Evolutionary conservation across 2,113 vertebrate genomes (phyloP), one percentile per base, ranked within the genome.

Genomic region (Poecilia latipinna): DNA sequence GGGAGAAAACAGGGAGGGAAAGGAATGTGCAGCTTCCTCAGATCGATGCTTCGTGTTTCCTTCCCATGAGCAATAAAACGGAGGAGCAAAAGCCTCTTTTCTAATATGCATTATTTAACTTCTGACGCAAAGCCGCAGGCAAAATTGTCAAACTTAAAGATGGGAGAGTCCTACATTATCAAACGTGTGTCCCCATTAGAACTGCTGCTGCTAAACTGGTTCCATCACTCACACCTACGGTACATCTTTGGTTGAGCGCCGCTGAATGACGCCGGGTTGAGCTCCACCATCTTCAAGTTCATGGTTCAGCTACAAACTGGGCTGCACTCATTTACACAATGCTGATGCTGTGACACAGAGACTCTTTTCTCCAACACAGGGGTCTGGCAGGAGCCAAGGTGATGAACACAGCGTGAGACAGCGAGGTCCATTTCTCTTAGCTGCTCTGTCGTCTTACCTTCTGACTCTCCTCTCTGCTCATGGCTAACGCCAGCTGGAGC

Each of bases 381-480:
- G 51, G 7, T 54, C 51, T 10, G 24, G 22, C 22, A 57, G 51
- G 51, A n/a, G 7, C 22, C 22, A n/a, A 11, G 8, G 7, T 48
- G 13, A 48, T 19, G 17, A 17, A 7, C 5, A 19, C 17, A 19
- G 44, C 17, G 1, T 48, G 4, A 48, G 44, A 48, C n/a, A 80
- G 8, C 7, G 29, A 51, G 11, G 51, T 5, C 13, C 44, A 57
- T 10, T n/a, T 57, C 24, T 57, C 51, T 57, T n/a, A 24, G 24
- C 51, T 2, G 2, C 19, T 24, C 54, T 61, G 48, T 44, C 66
- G 57, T 74, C 72, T 64, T 80, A 97, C 97, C 96, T 97, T 98
- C 88, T 97, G 96, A 0, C 95, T 96, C 86, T 97, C 97, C 92
- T 98, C 96, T 0, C 96, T 95, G 89, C 97, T 98, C 97, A 98